A percentile compares a stretch with the other conserved stretches of the same genome.
Evolutionary conservation across 1,140 invertebrate genomes (phyloP).

Genomic region (Drosophila teissieri): DNA sequence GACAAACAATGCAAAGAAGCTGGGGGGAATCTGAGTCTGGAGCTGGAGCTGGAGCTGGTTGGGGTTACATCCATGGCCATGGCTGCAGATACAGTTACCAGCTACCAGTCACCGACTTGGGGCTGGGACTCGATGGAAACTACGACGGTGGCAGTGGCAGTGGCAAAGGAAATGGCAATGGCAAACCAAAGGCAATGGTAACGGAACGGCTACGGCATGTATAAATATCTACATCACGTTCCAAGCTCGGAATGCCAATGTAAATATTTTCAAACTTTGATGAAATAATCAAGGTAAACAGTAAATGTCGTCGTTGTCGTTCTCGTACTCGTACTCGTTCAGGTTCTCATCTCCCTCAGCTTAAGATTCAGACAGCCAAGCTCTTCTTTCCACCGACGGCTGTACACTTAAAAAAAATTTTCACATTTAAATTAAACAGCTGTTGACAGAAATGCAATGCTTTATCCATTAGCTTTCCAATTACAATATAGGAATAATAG

Average conservation of each 20-base stretch:
- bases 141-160: neutral
- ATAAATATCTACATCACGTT: slow-evolving; percentile 83
- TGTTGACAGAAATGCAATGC: too few relatives aligned
- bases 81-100: neutral
- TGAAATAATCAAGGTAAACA: slow-evolving; percentile 83
- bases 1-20: slow-evolving; percentile 44
- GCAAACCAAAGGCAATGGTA: slow-evolving; percentile 5
- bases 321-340: slow-evolving; percentile 29
- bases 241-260: slow-evolving; percentile 80
- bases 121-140: slow-evolving; percentile 4
- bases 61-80: slow-evolving; percentile 24
- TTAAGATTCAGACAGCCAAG: slow-evolving; percentile 11
- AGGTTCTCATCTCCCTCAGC: slow-evolving; percentile 17
- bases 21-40: too few relatives aligned
- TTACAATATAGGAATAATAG: too few relatives aligned
- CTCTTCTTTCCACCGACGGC: slow-evolving; percentile 1
- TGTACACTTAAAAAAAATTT: neutral
- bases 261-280: slow-evolving; percentile 83
- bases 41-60: neutral
- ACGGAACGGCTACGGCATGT: slow-evolving; percentile 50
- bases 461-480: too few relatives aligned
- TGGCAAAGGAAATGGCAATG: neutral
- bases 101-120: neutral
- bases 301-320: slow-evolving; percentile 73
- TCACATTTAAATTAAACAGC: too few relatives aligned